phyloP scores from a whole-genome alignment of 2,888 invertebrate genomes.

The Bellardia pandia region DNA sequence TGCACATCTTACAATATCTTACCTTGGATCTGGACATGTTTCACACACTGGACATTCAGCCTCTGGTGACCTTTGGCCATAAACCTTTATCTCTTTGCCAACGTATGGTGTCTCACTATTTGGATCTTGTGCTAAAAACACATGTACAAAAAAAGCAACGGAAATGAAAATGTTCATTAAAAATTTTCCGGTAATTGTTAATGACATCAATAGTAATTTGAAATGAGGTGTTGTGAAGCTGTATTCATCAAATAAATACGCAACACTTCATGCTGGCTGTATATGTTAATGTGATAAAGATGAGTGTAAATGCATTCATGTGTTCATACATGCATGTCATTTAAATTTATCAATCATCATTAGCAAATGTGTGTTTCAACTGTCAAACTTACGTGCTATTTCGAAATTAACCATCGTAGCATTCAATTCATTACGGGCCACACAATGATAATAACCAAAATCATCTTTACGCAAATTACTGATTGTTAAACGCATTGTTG shows the following conservation, averaged over 20 bases:
- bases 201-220: conserved; percentile 19
- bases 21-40: conserved; percentile 86
- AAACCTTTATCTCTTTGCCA: conserved; percentile 84
- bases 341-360: conserved; percentile 37
- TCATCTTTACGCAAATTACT: conserved; percentile 88
- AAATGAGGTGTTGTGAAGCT: conserved; percentile 5
- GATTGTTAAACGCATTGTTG: conserved; percentile 92
- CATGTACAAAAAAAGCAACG: neutral
- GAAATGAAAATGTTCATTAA: conserved; percentile 30
- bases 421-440: conserved; percentile 93
- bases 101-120: conserved; percentile 85
- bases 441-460: conserved; percentile 91
- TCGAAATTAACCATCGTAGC: conserved; percentile 90
- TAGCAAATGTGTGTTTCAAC: conserved; percentile 11
- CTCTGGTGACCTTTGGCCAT: conserved; percentile 87
- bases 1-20: conserved; percentile 66
- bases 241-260: neutral
- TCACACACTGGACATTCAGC: conserved; percentile 87
- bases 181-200: conserved; percentile 14
- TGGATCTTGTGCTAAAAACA: conserved; percentile 84
- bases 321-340: neutral
- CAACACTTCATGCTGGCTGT: neutral
- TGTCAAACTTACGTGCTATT: conserved; percentile 86
- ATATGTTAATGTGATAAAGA: neutral
- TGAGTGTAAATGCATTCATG: neutral